Evolutionary conservation across 2,888 invertebrate species (phyloP), one percentile per base, ranked within the genome.

Genomic region (Bedellia somnulentella): DNA sequence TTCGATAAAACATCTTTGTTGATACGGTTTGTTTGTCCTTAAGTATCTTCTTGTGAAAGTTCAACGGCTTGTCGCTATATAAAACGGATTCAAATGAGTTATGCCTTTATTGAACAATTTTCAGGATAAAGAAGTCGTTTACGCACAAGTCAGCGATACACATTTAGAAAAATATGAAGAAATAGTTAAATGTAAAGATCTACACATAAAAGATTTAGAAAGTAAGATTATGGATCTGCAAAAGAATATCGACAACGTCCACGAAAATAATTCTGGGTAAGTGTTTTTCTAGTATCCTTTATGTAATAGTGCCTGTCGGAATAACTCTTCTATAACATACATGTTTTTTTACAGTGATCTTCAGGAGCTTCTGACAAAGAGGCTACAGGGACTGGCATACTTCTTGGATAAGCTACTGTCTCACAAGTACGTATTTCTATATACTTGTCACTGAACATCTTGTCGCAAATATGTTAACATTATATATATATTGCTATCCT

Each of bases 321-420:
- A 6, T 28, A 28, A 17, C 9, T 9, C 18, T 9, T 18, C 18
- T 18, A 9, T 18, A 18, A 11, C 10, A 32, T 28, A n/a, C n/a
- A n/a, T n/a, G n/a, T 37, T 22, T 33, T 35, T 32, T 67, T 68
- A 37, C 44, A 77, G 77, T 22, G 75, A 75, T 41, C 54, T 77
- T 5, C 71, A 77, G 37, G 61, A 76, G 32, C 45, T 83, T 33
- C 52, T 86, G 24, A 80, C 81, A 14, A 70, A 64, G 3, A 73
- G 85, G 18, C 57, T 86, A 29, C 83, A 85, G 54, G 85, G 85
- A 42, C 54, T 86, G 35, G 81, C 85, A 1, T 71, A 77, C 43
- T 85, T 85, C 47, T 56, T 86, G 40, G 82, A 84, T 39, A 81
- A 82, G 34, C 55, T 86, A 18, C 52, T 85, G 14, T 78, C 79